phyloP scores from a whole-genome alignment of 1,140 invertebrate species.

The Gryllus bimaculatus region DNA sequence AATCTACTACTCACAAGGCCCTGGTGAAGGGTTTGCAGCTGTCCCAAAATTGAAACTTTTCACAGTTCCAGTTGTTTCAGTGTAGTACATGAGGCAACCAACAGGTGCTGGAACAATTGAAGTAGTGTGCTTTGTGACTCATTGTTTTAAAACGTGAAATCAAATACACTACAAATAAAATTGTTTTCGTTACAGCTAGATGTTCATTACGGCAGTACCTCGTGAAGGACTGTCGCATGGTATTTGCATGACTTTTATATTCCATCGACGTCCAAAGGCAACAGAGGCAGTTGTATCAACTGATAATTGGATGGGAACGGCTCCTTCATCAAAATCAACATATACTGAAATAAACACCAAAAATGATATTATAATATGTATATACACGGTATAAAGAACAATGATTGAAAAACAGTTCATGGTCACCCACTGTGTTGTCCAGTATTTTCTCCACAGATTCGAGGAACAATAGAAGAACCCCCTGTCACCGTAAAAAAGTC shows the following conservation, averaged over 20 bases:
- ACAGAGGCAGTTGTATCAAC: constrained; percentile 51
- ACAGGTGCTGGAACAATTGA: constrained; percentile 47
- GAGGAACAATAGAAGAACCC: constrained; percentile 50
- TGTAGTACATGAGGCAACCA: constrained; percentile 72
- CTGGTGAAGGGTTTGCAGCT: constrained; percentile 35
- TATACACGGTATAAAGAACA: not conserved
- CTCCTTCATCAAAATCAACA: constrained; percentile 56
- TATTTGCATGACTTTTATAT: constrained; percentile 63
- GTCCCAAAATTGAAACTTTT: constrained; percentile 67
- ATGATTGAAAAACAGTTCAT: not conserved
- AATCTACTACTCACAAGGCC: no score
- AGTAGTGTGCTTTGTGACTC: not conserved
- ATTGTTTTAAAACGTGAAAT: no score
- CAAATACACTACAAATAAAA: no score
- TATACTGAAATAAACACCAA: constrained; percentile 44
- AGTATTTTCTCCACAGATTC: constrained; percentile 69
- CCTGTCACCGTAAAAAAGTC: constrained; percentile 62
- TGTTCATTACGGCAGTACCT: constrained; percentile 37
- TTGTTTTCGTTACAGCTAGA: no score
- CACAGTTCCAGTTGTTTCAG: constrained; percentile 49
- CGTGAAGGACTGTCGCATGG: constrained; percentile 53
- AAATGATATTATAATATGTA: not conserved
- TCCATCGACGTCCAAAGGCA: constrained; percentile 57
- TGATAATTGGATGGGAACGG: constrained; percentile 54
- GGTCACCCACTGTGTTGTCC: constrained; percentile 57